A percentile compares a stretch with the other conserved stretches of the same genome.
Evolutionary conservation across 2,888 invertebrate species (phyloP).

Genomic region (Watsonalla binaria): DNA sequence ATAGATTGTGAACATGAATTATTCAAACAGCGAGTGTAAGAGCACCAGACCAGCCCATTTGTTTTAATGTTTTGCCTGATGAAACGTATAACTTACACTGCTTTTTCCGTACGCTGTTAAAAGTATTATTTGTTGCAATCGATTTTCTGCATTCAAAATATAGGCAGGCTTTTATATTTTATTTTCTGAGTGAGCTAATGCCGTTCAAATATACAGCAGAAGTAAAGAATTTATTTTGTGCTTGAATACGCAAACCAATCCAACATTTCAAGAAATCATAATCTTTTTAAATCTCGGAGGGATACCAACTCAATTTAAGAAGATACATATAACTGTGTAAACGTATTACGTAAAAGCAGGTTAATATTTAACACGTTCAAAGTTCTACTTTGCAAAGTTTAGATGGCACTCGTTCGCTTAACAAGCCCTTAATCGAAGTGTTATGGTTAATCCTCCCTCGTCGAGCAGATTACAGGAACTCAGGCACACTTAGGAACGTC

Average conservation of each 20-base stretch:
- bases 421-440: constrained; percentile 17
- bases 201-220: too few species aligned
- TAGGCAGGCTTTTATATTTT: not conserved
- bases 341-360: too few species aligned
- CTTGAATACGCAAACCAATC: too few species aligned
- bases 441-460: constrained; percentile 23
- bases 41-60: constrained; percentile 57
- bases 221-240: too few species aligned
- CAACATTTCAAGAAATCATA: too few species aligned
- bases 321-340: too few species aligned
- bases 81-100: constrained; percentile 47
- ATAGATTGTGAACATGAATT: constrained; percentile 76
- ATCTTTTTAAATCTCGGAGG: too few species aligned
- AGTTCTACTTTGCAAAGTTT: not conserved
- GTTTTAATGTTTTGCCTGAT: constrained; percentile 67
- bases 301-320: too few species aligned
- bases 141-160: constrained; percentile 6
- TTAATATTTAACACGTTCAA: not conserved
- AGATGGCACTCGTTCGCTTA: too few species aligned
- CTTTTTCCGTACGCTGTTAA: constrained; percentile 13
- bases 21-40: constrained; percentile 67
- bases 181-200: not conserved
- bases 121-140: constrained; percentile 13
- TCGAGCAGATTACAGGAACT: constrained; percentile 22
- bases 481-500: constrained; percentile 25